Evolutionary conservation across 2,113 vertebrate genomes (phyloP).

Genomic region (Illadopsis cleaveri): DNA sequence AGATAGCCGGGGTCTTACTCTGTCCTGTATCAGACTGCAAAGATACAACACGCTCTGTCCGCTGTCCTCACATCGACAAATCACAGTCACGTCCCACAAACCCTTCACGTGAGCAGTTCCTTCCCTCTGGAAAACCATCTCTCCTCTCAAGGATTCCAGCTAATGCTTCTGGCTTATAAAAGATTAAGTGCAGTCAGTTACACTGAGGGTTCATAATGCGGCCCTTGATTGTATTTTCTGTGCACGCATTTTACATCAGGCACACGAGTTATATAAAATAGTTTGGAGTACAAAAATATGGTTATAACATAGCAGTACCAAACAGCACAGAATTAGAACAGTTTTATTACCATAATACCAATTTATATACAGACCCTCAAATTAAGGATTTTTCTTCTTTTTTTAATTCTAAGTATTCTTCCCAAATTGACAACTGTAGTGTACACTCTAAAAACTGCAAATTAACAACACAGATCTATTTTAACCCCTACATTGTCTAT

Average conservation of each 20-base stretch:
- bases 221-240: constrained; percentile 42
- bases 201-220: constrained; percentile 41
- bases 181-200: constrained; percentile 64
- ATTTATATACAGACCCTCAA: constrained; percentile 73
- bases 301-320: constrained; percentile 70
- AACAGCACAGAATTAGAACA: constrained; percentile 74
- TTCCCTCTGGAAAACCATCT: constrained; percentile 29
- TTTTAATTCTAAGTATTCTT: constrained; percentile 37
- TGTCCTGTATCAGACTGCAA: background rate
- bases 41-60: background rate
- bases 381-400: constrained; percentile 39
- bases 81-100: constrained; percentile 42
- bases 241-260: constrained; percentile 49
- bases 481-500: constrained; percentile 52
- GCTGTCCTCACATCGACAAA: background rate
- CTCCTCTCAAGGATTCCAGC: constrained; percentile 37
- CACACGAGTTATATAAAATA: constrained; percentile 62
- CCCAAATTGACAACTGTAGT: constrained; percentile 58
- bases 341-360: constrained; percentile 71
- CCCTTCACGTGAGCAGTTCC: constrained; percentile 35
- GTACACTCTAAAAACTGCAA: constrained; percentile 62
- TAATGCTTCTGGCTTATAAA: constrained; percentile 60
- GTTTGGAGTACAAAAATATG: constrained; percentile 75
- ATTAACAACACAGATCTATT: constrained; percentile 54
- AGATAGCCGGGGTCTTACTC: constrained; percentile 17